Percentiles rank a stretch among this genome's conserved stretches.
Evolutionary conservation across 2,888 invertebrate species (phyloP).

Genomic region (Hyalella azteca): DNA sequence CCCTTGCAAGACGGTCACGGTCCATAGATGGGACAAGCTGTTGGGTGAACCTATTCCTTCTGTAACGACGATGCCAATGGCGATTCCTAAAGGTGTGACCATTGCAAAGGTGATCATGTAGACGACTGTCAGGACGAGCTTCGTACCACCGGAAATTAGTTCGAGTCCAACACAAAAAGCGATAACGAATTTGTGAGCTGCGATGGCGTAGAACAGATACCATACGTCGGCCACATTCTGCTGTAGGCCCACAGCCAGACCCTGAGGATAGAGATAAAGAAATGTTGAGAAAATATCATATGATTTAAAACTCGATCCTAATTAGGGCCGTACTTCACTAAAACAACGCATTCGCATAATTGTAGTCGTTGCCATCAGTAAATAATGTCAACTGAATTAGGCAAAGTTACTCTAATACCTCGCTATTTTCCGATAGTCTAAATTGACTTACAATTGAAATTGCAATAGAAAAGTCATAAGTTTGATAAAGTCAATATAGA

Average conservation of each 20-base stretch:
- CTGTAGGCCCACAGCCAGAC: conserved; percentile 81
- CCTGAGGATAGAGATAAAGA: conserved; percentile 62
- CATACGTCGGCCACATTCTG: conserved; percentile 73
- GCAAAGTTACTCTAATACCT: too few species aligned
- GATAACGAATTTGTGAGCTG: conserved; percentile 84
- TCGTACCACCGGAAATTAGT: conserved; percentile 71
- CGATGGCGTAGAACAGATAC: conserved; percentile 84
- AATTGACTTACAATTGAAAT: too few species aligned
- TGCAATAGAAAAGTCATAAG: too few species aligned
- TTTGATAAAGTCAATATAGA: too few species aligned
- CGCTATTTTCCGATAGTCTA: too few species aligned
- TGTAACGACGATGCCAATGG: conserved; percentile 69
- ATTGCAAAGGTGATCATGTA: conserved; percentile 72
- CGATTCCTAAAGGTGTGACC: conserved; percentile 74
- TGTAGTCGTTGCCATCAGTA: too few species aligned
- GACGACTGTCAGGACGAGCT: conserved; percentile 64
- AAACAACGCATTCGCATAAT: too few species aligned
- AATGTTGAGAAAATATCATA: neutral
- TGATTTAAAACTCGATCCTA: neutral
- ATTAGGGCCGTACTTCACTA: too few species aligned
- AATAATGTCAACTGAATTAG: too few species aligned
- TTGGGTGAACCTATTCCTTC: conserved; percentile 59
- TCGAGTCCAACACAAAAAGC: conserved; percentile 89
- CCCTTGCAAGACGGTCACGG: conserved; percentile 70
- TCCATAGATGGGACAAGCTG: conserved; percentile 41